Conservation (phyloP, 2,888 invertebrate genomes). For the Ramazzottius varieornatus region DNA sequence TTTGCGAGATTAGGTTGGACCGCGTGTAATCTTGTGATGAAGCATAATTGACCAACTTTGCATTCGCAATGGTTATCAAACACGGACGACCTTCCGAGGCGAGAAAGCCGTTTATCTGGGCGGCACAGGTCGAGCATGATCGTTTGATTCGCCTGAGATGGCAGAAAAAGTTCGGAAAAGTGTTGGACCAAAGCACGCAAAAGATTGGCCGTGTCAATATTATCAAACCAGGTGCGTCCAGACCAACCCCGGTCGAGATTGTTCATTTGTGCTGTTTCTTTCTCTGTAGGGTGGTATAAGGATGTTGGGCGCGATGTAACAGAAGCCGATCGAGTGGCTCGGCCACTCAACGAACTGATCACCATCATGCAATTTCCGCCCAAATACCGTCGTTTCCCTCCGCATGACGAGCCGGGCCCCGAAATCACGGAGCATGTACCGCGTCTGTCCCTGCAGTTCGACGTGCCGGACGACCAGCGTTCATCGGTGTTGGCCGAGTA, state of each 20-base stretch:
- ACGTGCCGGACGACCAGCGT: neutral
- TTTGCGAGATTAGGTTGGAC: too few species aligned
- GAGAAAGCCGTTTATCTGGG: neutral
- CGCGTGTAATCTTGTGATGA: too few species aligned
- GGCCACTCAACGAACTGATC: neutral
- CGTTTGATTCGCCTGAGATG: neutral
- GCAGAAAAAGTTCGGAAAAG: neutral
- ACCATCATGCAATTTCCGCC: neutral
- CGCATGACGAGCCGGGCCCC: neutral
- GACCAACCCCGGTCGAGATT: neutral
- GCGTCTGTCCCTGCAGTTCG: neutral
- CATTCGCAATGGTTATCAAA: neutral
- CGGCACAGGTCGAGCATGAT: neutral
- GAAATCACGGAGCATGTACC: neutral
- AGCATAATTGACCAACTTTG: too few species aligned
- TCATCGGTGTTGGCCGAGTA: neutral
- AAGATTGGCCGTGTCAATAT: neutral
- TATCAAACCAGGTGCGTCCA: neutral
- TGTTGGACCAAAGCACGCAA: neutral
- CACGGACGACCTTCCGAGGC: neutral
- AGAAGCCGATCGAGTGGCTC: neutral
- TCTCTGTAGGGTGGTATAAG: too few species aligned
- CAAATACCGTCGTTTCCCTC: neutral
- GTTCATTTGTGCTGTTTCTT: too few species aligned
- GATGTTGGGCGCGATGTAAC: too few species aligned